Evolutionary conservation across 53 echinoderm and acorn worm genomes (phyloP).

Genomic region (Holothuria scabra): DNA sequence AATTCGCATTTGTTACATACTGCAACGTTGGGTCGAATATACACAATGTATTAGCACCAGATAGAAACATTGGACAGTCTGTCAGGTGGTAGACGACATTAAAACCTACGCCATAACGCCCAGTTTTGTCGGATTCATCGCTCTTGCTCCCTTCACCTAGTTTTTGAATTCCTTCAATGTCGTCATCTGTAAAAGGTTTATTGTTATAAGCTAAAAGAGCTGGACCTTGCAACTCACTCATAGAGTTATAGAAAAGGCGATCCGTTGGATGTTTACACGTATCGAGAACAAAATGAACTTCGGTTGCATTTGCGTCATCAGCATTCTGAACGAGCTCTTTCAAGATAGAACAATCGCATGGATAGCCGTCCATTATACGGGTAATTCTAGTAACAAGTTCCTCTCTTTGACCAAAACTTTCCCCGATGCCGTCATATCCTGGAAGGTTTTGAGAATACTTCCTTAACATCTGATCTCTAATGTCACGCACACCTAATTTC

Average conservation of each 20-base stretch:
- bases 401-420: constrained; percentile 84
- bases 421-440: constrained; percentile 25
- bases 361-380: constrained; percentile 74
- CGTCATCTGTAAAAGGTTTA: constrained; percentile 79
- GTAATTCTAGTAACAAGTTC: constrained; percentile 74
- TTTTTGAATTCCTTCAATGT: constrained; percentile 85
- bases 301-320: constrained; percentile 84
- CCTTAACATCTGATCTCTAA: constrained; percentile 37
- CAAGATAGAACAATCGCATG: constrained; percentile 73
- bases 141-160: constrained; percentile 86
- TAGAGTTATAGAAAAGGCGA: constrained; percentile 46
- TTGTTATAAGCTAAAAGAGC: constrained; percentile 85
- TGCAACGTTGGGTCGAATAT: constrained; percentile 81
- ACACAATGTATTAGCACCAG: constrained; percentile 67
- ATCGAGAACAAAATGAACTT: constrained; percentile 92
- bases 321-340: constrained; percentile 97
- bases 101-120: constrained; percentile 89
- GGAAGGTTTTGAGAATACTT: constrained; percentile 3
- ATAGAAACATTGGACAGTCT: constrained; percentile 87
- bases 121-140: constrained; percentile 69
- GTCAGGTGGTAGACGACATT: constrained; percentile 93
- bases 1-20: constrained; percentile 51
- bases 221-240: constrained; percentile 65
- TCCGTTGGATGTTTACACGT: constrained; percentile 56
- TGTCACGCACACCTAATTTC: constrained; percentile 46